Evolutionary conservation across 2,797 vertebrate genomes (phyloP), one percentile per base, ranked within the genome.

Genomic region (Chiroxiphia lanceolata): DNA sequence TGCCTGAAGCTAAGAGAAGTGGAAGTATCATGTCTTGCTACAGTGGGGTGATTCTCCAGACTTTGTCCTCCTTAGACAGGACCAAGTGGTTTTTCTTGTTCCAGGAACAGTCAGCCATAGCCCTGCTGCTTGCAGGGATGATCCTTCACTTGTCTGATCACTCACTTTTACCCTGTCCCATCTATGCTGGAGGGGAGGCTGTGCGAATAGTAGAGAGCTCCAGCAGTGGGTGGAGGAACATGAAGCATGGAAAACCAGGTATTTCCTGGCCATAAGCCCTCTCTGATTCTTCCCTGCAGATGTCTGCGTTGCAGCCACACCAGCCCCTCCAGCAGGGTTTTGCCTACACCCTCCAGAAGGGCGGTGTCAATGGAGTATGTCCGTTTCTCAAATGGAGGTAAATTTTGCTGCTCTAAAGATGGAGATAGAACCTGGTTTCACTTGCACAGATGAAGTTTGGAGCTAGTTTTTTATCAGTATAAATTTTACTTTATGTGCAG

Each of bases 341-440:
- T 51, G 4, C 29, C 51, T 67, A 19, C 8, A 33, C 12, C 4
- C 2, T 59, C 15, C 20, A 34, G 33, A 69, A 71, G 29, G 34
- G 3, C 0, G 0, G 11, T 79, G 14, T 65, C 23, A 47, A 11
- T 33, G 38, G 17, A 50, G 1, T 25, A 11, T 15, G 15, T 54
- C 45, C 8, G 11, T 79, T 64, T 48, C 45, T 68, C 26, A 40
- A 8, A 17, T 1, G 3, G 69, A 57, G 13, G 17, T 17, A 79
- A 38, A 71, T 86, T 86, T 82, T 89, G 3, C 38, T 65, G 36
- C 47, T 69, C 20, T 70, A 40, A 84, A 90, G 33, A 59, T 61
- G 19, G 68, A 60, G 16, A 22, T 54, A 65, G 31, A 87, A 69
- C 89, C 78, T 51, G 23, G 4, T 61, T 93, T 93, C 4, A 3